Base-by-base conservation (phyloP, 2,888 invertebrate genomes). In the Pharmacophagus antenor region DNA sequence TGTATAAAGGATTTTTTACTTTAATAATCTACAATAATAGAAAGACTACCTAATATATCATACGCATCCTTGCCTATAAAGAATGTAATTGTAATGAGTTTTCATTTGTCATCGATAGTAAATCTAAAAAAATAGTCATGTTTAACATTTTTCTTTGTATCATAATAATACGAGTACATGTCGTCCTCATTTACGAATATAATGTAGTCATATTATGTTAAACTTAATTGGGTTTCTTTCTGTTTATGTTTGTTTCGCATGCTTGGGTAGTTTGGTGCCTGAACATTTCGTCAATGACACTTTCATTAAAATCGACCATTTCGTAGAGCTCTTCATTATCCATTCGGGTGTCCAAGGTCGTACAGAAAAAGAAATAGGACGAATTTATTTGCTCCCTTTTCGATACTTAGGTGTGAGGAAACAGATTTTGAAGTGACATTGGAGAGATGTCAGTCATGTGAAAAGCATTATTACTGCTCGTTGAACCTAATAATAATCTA, bases 401-500 rank as follows among this genome's bases (percentile, higher is more conserved):
- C 37, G 15, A 53, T 58, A 48, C 53, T 52, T 49, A 58, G 41
- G 22, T 53, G 47, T 12, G 37, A 56, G 64, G 58, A 54, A n/a
- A 58, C 62, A 66, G 65, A 65, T 70, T 76, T 77, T 79, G 73
- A 79, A 72, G 68, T 67, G 59, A 59, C 15, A 58, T 65, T 21
- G 64, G 61, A 65, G 63, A 64, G 63, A 56, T 58, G 53, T 67
- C 68, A 60, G 58, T 65, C 69, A 71, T 65, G 65, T 67, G 72
- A 70, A 78, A 76, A 69, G 72, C 70, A 72, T 74, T 72, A 61
- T 66, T 63, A 70, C 70, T 72, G 73, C 68, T 69, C 72, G 62
- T 55, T 68, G 68, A 67, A 68, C 21, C 10, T 20, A 46, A 20
- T 42, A 42, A 42, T 42, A 42, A 42, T 42, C 42, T 17, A 31